Evolutionary conservation across 2,888 invertebrate species (phyloP).

Genomic region (Cepaea hortensis): DNA sequence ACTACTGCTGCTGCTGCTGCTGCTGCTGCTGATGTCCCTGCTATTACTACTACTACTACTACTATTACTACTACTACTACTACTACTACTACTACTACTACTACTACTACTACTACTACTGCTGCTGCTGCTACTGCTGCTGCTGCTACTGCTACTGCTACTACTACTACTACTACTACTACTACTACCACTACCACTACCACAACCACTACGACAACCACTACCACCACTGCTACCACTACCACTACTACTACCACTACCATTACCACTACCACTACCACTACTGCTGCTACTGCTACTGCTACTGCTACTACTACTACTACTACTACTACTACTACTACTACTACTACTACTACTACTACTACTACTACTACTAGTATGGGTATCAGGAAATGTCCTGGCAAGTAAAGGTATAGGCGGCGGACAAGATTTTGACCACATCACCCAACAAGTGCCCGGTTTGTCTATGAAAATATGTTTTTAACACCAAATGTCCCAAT

Average conservation of each 20-base stretch:
- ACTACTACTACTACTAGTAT: conserved; percentile 14
- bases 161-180: too few species aligned
- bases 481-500: too few species aligned
- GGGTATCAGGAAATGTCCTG: too few species aligned
- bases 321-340: conserved; percentile 22
- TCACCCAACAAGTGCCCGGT: too few species aligned
- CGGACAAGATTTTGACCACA: too few species aligned
- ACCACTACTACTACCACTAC: conserved; percentile 21
- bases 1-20: neutral
- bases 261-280: neutral
- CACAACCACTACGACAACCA: too few species aligned
- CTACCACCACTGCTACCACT: neutral
- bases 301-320: conserved; percentile 16
- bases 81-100: neutral
- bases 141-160: too few species aligned
- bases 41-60: too few species aligned
- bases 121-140: neutral
- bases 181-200: neutral
- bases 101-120: conserved; percentile 8
- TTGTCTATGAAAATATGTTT: too few species aligned
- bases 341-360: conserved; percentile 20
- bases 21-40: neutral
- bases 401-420: too few species aligned
- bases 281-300: neutral
- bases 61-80: neutral